phyloP scores from a whole-genome alignment of 2,797 vertebrate genomes.

The Esox masquinongy region DNA sequence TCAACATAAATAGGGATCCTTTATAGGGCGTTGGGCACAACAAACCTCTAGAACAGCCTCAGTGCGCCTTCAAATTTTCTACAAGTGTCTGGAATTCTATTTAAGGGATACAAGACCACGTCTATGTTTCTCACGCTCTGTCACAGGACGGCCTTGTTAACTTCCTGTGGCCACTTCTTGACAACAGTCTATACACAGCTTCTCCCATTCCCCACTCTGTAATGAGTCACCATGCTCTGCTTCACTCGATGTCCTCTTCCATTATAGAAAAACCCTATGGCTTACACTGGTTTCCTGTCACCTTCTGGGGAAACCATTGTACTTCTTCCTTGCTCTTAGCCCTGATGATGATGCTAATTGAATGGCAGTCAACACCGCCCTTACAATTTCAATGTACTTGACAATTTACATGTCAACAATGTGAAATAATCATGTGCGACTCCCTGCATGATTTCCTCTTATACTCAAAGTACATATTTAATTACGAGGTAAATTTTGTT shows the following conservation, averaged over 20 bases:
- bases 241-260: background rate
- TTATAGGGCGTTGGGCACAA: too few relatives aligned
- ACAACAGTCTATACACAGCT: background rate
- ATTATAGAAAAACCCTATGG: background rate
- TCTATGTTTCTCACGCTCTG: background rate
- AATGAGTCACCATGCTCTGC: background rate
- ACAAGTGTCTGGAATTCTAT: too few relatives aligned
- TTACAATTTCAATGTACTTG: background rate
- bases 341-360: background rate
- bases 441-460: background rate
- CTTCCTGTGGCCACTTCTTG: background rate
- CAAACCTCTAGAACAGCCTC: too few relatives aligned
- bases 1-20: too few relatives aligned
- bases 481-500: background rate
- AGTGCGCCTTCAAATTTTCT: too few relatives aligned
- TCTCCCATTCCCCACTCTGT: background rate
- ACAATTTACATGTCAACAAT: background rate
- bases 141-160: background rate
- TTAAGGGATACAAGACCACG: too few relatives aligned
- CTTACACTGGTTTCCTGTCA: background rate
- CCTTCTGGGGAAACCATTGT: background rate
- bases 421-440: background rate
- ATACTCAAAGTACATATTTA: background rate
- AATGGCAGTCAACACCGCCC: background rate
- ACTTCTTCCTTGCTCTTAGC: background rate